phyloP scores from a whole-genome alignment of 2,888 invertebrate species.

The Micoletzkya japonica region DNA sequence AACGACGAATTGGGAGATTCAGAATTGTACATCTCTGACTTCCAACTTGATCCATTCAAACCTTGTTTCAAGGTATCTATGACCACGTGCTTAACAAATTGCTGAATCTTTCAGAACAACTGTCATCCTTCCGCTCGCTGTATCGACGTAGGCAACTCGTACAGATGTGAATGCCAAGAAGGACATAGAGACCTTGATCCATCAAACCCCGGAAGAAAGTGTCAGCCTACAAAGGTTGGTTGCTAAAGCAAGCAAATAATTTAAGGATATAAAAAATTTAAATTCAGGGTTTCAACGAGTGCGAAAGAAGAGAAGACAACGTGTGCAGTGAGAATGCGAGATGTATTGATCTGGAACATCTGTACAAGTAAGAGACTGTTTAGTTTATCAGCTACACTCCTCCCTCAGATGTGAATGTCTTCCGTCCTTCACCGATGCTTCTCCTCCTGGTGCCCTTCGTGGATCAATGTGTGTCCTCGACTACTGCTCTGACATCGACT shows the following conservation, averaged over 20 bases:
- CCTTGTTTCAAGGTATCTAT: slow-evolving; percentile 57
- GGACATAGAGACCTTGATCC: slow-evolving; percentile 60
- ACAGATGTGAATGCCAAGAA: slow-evolving; percentile 57
- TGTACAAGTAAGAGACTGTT: slow-evolving; percentile 48
- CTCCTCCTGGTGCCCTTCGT: slow-evolving; percentile 54
- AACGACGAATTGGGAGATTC: slow-evolving; percentile 61
- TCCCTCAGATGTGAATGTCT: slow-evolving; percentile 53
- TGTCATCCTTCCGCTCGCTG: slow-evolving; percentile 60
- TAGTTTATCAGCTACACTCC: background rate
- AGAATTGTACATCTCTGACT: slow-evolving; percentile 58
- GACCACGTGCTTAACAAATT: background rate
- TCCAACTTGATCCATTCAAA: slow-evolving; percentile 61
- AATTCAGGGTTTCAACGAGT: slow-evolving; percentile 60
- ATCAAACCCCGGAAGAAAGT: slow-evolving; percentile 56
- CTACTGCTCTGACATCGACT: slow-evolving; percentile 69
- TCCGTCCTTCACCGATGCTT: slow-evolving; percentile 57
- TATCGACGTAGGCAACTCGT: slow-evolving; percentile 57
- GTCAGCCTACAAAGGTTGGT: slow-evolving; percentile 47
- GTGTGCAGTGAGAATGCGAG: slow-evolving; percentile 52
- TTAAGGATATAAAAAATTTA: background rate
- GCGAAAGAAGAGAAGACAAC: slow-evolving; percentile 55
- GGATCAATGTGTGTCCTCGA: slow-evolving; percentile 57
- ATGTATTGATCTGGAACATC: slow-evolving; percentile 62
- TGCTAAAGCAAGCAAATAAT: background rate
- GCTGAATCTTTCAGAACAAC: slow-evolving; percentile 40